phyloP scores from a whole-genome alignment of 2,113 vertebrate species.

The Gambusia affinis region DNA sequence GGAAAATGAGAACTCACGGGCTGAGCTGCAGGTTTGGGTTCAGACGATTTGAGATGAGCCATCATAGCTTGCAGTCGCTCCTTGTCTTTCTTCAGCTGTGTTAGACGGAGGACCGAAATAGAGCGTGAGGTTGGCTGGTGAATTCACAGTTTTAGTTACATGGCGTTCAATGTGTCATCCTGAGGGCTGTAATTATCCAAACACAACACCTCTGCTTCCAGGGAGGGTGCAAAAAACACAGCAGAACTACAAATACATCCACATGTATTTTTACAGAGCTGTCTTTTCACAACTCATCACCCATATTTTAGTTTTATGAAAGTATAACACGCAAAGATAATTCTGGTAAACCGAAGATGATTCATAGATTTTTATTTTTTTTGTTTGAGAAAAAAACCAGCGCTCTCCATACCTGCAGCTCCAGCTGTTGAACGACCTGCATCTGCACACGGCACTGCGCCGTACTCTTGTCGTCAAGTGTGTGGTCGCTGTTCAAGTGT shows the following conservation, averaged over 20 bases:
- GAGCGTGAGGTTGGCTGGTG: constrained; percentile 38
- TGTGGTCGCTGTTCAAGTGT: constrained; percentile 98
- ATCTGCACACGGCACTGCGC: constrained; percentile 99
- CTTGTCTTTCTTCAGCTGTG: constrained; percentile 96
- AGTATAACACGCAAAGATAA: neutral
- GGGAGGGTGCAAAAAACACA: constrained; percentile 49
- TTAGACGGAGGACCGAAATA: constrained; percentile 38
- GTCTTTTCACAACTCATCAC: neutral
- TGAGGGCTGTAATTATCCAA: constrained; percentile 39
- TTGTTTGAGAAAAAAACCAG: neutral
- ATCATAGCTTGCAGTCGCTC: constrained; percentile 99
- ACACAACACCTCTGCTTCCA: constrained; percentile 44
- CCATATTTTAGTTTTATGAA: neutral
- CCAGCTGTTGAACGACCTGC: constrained; percentile 99
- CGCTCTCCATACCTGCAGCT: constrained; percentile 87
- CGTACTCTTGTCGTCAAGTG: constrained; percentile 98
- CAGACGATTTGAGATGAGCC: constrained; percentile 97
- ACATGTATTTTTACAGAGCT: neutral
- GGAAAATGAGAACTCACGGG: constrained; percentile 83
- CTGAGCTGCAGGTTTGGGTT: constrained; percentile 92
- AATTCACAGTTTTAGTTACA: constrained; percentile 34
- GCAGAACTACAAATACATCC: constrained; percentile 1
- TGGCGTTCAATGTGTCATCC: constrained; percentile 25
- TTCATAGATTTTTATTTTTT: neutral
- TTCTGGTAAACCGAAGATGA: neutral